Percentiles rank a stretch among this genome's conserved stretches.
Evolutionary conservation across 2,113 vertebrate species (phyloP).

Genomic region (Tragelaphus scriptus): DNA sequence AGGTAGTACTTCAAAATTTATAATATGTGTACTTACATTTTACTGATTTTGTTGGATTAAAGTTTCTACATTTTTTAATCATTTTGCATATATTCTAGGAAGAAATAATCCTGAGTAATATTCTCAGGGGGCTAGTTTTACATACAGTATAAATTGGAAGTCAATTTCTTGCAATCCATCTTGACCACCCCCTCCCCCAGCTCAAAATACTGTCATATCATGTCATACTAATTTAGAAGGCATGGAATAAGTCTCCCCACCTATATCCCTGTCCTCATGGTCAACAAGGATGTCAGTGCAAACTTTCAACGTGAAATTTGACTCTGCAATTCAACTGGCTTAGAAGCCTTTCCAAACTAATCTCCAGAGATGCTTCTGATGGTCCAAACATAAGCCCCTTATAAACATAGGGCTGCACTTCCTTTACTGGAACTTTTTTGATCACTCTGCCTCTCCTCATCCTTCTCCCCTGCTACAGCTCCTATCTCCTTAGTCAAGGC

Average conservation of each 20-base stretch:
- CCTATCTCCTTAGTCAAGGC: not conserved
- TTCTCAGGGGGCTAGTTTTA: not conserved
- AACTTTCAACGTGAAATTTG: not conserved
- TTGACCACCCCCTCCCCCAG: not conserved
- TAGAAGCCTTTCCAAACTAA: not conserved
- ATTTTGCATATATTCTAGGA: not conserved
- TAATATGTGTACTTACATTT: not conserved
- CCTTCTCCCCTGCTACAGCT: not conserved
- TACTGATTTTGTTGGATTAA: not conserved
- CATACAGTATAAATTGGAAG: not conserved
- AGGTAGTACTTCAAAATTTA: not conserved
- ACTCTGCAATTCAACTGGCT: not conserved
- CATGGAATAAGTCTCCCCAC: not conserved
- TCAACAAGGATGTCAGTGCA: not conserved
- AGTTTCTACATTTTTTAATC: not conserved
- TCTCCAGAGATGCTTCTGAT: not conserved
- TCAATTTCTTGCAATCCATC: not conserved
- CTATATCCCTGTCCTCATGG: not conserved
- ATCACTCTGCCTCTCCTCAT: not conserved
- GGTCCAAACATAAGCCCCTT: not conserved
- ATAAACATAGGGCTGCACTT: not conserved
- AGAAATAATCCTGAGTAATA: not conserved
- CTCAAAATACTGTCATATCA: not conserved
- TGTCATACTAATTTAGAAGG: not conserved
- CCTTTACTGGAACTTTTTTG: not conserved